Base-by-base conservation (phyloP, 2,888 invertebrate species). In the Agriopis aurantiaria region DNA sequence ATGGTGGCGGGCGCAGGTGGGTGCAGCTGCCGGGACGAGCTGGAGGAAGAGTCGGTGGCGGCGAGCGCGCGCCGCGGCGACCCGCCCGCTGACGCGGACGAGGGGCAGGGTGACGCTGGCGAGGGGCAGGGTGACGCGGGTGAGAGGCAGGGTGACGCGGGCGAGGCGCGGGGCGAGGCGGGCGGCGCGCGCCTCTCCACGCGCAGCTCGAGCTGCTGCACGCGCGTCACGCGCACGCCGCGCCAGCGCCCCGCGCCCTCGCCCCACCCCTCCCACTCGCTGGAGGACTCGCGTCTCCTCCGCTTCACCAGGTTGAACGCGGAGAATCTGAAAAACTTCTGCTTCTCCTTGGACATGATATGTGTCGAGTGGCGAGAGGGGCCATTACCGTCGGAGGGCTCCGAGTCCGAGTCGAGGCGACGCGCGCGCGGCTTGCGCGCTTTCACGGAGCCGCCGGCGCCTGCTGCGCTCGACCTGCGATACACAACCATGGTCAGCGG, bases 321-420 rank as follows among this genome's bases (percentile, higher is more conserved):
- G 81, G 97, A 97, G 87, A 96, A 95, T 88, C 97, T 95, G 95
- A 97, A 97, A 95, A 97, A 97, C 92, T 97, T 97, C 92, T 97
- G 97, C 91, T 97, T 97, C 95, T 97, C 97, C 94, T 97, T 97
- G 78, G 97, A 97, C 95, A 97, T 97, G 88, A 93, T 95, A 90
- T 97, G 97, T 91, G 96, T 95, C 87, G 96, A 95, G 88, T 82
- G 84, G 77, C 84, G 86, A 65, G 69, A 80, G 72, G 72, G 73
- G 76, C 78, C 88, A 90, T 94, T 95, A 94, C 95, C 95, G 87
- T 94, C 95, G 80, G 92, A 91, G 74, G 88, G 90, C 87, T 93
- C 93, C 88, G 91, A 91, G 86, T 93, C 92, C 55, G 92, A 89
- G 71, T 86, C 87, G 74, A 78, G 74, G 71, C 85, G 85, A 8